Base-by-base conservation (phyloP, 2,888 invertebrate species). In the Acrobasis consociella region DNA sequence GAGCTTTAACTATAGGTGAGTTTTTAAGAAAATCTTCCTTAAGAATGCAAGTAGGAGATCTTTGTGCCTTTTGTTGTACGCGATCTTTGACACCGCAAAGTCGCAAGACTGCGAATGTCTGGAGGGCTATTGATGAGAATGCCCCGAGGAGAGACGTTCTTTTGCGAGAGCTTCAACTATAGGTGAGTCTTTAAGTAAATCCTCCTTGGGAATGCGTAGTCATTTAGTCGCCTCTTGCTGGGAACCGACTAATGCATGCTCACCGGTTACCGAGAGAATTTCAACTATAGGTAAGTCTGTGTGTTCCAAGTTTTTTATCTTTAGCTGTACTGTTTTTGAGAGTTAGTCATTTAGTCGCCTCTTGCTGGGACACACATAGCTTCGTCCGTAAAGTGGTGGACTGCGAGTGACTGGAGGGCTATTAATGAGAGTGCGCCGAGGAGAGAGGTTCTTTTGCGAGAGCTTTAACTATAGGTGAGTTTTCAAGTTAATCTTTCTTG, bases 81-180 rank as follows among this genome's bases (percentile, higher is more conserved):
- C n/a, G n/a, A n/a, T n/a, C n/a, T n/a, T n/a, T n/a, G n/a, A n/a
- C n/a, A n/a, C n/a, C n/a, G n/a, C n/a, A n/a, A n/a, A n/a, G n/a
- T n/a, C n/a, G n/a, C n/a, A n/a, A n/a, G 76, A 94, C 7, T 96
- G 96, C 77, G 96, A 96, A 74, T 93, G 94, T 0, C 90, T 96
- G 0, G 95, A 96, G 73, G 96, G 96, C 75, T 97, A 97, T 79
- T 94, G 96, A 78, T 86, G 94, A 50, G 95, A 96, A 72, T 97
- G 97, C 73, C 95, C 95, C 1, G 93, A 93, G 8, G 97, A 97
- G 60, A n/a, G n/a, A n/a, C n/a, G n/a, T 97, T 97, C 78, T 93
- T 94, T 68, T 97, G 97, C 77, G 96, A 96, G 85, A 97, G 97
- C 71, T 97, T 97, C 78, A 97, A 97, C 82, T 97, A 96, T 88